Percentiles rank a stretch among this genome's conserved stretches.
These are phyloP conservation scores for Chloroceryle inda DNA, from an alignment of 2,797 vertebrate genomes.

Conservation along the genomic window DNA sequence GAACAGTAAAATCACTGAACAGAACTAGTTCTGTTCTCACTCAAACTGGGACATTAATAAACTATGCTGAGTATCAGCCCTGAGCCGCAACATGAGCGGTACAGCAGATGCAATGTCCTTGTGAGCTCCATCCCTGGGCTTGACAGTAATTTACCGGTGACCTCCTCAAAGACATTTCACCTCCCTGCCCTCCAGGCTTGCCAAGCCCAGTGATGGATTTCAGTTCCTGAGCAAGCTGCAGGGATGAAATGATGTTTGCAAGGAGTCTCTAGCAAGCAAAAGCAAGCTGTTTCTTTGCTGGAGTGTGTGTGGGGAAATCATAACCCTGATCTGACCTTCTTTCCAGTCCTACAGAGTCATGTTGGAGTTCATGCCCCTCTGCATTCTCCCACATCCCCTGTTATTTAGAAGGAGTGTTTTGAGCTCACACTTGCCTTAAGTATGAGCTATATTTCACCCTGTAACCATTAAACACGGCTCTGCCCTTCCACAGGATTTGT, in stretches of 20 bases:
- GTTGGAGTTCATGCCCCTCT: background rate
- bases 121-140: background rate
- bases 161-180: background rate
- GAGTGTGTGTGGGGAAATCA: too few relatives aligned
- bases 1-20: too few relatives aligned
- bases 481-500: background rate
- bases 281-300: background rate
- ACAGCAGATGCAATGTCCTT: fast-evolving
- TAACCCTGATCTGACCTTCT: background rate
- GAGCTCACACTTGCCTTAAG: background rate
- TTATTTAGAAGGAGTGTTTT: background rate
- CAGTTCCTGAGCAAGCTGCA: background rate
- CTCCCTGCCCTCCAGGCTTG: background rate
- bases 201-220: background rate
- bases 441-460: background rate
- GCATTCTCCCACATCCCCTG: background rate
- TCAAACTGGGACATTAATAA: background rate
- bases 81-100: background rate
- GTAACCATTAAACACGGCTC: background rate
- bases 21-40: too few relatives aligned
- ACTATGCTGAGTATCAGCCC: background rate
- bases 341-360: background rate
- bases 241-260: background rate
- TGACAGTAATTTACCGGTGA: background rate
- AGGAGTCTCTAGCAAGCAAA: background rate